Conservation (phyloP, 2,113 vertebrate species). For the Stegostoma tigrinum region DNA sequence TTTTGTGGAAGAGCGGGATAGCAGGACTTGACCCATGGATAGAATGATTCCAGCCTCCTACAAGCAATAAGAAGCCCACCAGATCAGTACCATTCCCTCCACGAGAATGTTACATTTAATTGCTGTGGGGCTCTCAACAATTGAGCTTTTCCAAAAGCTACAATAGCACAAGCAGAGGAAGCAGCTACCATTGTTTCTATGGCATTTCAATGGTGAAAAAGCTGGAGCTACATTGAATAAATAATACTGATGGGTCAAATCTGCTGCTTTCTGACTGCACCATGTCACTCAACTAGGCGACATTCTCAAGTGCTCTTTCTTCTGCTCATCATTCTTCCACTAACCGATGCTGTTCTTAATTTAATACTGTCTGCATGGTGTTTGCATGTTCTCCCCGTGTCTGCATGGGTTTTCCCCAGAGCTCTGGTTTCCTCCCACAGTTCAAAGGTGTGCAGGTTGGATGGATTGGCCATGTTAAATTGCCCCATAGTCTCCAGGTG, state of each 20-base stretch:
- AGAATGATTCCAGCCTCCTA: neutral
- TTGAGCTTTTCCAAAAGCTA: neutral
- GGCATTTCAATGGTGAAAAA: neutral
- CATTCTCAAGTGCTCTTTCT: neutral
- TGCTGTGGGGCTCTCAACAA: neutral
- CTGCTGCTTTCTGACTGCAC: no score
- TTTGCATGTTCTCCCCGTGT: no score
- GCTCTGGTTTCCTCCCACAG: no score
- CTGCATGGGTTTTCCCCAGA: no score
- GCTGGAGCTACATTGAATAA: neutral
- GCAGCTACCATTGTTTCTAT: neutral
- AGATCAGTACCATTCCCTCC: neutral
- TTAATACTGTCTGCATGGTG: no score
- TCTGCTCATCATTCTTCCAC: neutral
- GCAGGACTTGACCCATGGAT: neutral
- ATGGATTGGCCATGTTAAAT: no score
- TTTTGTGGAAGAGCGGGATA: neutral
- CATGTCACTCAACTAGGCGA: neutral
- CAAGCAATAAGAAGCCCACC: neutral
- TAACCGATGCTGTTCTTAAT: neutral
- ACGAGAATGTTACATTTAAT: neutral
- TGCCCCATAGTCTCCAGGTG: no score
- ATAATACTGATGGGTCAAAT: neutral
- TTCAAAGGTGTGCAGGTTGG: no score
- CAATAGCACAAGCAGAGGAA: neutral